phyloP scores from a whole-genome alignment of 2,888 invertebrate genomes.

The Hyposoter dolosus region DNA sequence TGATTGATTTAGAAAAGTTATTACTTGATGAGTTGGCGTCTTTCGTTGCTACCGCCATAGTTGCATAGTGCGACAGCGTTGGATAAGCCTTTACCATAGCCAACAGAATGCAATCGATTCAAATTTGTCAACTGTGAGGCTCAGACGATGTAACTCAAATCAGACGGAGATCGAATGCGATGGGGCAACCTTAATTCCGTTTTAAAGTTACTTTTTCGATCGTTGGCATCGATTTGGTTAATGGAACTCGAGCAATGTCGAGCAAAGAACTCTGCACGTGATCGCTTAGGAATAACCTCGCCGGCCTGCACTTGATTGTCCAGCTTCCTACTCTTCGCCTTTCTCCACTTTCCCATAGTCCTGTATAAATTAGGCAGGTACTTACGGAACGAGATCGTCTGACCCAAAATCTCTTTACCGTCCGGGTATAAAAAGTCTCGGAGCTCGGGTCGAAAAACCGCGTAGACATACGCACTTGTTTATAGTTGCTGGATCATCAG shows the following conservation, averaged over 20 bases:
- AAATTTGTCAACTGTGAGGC: too few species aligned
- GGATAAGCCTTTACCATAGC: too few species aligned
- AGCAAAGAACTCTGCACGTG: conserved; percentile 10
- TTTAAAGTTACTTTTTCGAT: neutral
- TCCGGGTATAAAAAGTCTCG: conserved; percentile 24
- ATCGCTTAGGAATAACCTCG: conserved; percentile 42
- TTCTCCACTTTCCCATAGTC: neutral
- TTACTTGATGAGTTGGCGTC: too few species aligned
- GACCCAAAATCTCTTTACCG: conserved; percentile 37
- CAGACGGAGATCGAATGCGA: too few species aligned
- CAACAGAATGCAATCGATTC: too few species aligned
- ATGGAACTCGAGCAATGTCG: neutral
- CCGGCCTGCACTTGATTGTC: conserved; percentile 54
- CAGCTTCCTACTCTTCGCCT: neutral
- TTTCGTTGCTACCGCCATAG: too few species aligned
- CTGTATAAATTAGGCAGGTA: conserved; percentile 51
- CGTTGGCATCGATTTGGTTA: neutral
- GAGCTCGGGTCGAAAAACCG: neutral
- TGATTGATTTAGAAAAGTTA: too few species aligned
- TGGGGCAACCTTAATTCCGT: too few species aligned
- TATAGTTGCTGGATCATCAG: neutral
- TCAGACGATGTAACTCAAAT: too few species aligned
- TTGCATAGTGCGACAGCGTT: too few species aligned
- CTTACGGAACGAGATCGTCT: conserved; percentile 38
- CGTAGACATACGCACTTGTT: neutral